Conservation (phyloP, 2,113 vertebrate species). For the Microtus pennsylvanicus region DNA sequence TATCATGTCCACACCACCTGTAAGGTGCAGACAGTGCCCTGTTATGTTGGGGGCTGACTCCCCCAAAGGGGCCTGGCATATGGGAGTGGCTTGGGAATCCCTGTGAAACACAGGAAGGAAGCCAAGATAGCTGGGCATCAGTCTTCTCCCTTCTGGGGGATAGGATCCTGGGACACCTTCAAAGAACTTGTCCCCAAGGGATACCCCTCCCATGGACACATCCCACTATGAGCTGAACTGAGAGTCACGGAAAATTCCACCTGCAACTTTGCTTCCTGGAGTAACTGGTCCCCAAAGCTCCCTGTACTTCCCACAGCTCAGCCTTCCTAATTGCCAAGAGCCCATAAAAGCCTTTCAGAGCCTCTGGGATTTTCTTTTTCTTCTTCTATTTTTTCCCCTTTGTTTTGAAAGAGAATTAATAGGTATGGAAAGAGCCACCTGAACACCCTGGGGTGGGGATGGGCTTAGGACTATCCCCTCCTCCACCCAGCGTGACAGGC, state of each 20-base stretch:
- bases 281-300: background rate
- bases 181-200: background rate
- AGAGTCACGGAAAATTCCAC: constrained; percentile 42
- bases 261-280: background rate
- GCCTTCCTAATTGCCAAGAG: constrained; percentile 42
- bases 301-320: background rate
- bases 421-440: background rate
- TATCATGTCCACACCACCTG: background rate
- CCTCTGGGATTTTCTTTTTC: constrained; percentile 22
- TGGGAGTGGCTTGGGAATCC: accelerated
- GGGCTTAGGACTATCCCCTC: accelerated
- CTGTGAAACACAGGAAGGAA: background rate
- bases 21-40: accelerated
- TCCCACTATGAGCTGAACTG: accelerated
- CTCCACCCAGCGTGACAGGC: background rate
- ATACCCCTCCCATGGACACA: background rate
- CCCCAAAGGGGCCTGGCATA: background rate
- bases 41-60: background rate
- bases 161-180: background rate
- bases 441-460: background rate
- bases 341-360: constrained; percentile 41
- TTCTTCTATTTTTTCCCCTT: constrained; percentile 31
- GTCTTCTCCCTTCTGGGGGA: background rate
- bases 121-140: accelerated
- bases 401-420: constrained; percentile 32